A percentile compares a stretch with the other conserved stretches of the same genome.
Conservation (phyloP, 35 echinoderm and acorn worm species). For the Heliocidaris erythrogramma region DNA sequence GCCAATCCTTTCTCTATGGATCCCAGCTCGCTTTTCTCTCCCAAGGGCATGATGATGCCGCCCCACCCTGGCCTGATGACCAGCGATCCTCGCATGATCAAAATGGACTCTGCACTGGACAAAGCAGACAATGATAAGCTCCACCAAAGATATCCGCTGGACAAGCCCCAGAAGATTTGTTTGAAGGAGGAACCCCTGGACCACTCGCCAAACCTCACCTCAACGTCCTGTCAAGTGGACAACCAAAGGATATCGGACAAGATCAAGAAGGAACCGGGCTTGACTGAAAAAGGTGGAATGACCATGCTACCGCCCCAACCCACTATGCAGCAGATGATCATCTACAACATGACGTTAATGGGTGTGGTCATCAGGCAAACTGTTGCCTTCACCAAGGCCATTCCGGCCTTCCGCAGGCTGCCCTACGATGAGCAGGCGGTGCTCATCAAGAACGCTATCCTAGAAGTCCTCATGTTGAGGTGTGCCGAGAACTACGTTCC, state of each 20-base stretch:
- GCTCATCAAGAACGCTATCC: conserved; percentile 94
- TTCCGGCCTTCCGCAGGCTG: conserved; percentile 89
- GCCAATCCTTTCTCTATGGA: conserved; percentile 19
- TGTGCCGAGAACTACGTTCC: conserved; percentile 94
- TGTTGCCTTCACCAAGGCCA: conserved; percentile 95
- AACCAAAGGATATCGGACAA: conserved; percentile 43
- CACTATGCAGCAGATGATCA: conserved; percentile 79
- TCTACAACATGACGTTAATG: conserved; percentile 97
- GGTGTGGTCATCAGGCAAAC: conserved; percentile 96
- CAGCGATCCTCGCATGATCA: conserved; percentile 29
- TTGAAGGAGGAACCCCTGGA: conserved; percentile 73
- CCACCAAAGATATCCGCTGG: conserved; percentile 28
- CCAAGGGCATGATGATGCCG: neutral
- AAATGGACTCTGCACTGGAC: conserved; percentile 33
- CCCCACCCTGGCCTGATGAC: conserved; percentile 5
- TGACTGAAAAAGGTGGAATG: conserved; percentile 25
- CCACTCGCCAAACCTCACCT: conserved; percentile 8
- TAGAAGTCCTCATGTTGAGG: conserved; percentile 93
- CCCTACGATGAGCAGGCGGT: conserved; percentile 98
- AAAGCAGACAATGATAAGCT: conserved; percentile 28
- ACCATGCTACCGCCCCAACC: neutral
- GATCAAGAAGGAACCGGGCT: conserved; percentile 40
- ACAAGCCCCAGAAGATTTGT: conserved; percentile 61
- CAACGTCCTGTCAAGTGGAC: conserved; percentile 44
- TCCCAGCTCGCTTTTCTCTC: neutral